Evolutionary conservation across 2,888 invertebrate genomes (phyloP).

Genomic region (Campopleginae sp.): DNA sequence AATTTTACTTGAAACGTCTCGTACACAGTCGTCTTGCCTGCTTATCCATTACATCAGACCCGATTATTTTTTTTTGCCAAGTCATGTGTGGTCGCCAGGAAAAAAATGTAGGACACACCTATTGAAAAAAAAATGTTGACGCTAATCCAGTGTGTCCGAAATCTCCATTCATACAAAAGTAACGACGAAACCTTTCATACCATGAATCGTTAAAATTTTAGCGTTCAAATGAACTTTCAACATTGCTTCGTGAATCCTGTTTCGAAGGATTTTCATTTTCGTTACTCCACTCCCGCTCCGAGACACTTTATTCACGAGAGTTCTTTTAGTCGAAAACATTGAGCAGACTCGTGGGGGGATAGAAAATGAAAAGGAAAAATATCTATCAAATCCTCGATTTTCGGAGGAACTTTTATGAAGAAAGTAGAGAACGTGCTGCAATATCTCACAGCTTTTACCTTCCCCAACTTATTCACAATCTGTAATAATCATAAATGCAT

Average conservation of each 20-base stretch:
- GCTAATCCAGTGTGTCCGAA: not conserved
- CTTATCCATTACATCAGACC: conserved; percentile 6
- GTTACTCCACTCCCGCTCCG: not conserved
- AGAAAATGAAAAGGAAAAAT: not conserved
- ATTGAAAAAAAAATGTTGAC: not conserved
- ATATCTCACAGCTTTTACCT: not conserved
- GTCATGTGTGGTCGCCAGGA: conserved; percentile 34
- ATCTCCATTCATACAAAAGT: conserved; percentile 4
- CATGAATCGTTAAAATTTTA: conserved; percentile 39
- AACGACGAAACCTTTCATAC: conserved; percentile 19
- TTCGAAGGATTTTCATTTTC: conserved; percentile 26
- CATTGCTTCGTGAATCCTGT: conserved; percentile 23
- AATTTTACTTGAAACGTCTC: not conserved
- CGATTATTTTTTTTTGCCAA: conserved; percentile 17
- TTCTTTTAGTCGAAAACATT: not conserved
- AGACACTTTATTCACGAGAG: not conserved
- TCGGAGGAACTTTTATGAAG: not conserved
- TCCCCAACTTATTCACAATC: not conserved
- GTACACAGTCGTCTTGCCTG: not conserved
- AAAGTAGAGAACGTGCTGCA: not conserved
- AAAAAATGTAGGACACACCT: conserved; percentile 8
- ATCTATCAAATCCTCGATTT: too few relatives aligned
- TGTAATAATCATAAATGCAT: not conserved
- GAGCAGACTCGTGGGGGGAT: not conserved
- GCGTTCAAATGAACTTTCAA: conserved; percentile 2